Conservation (phyloP, 2,797 vertebrate genomes). For the Gallirallus australis region DNA sequence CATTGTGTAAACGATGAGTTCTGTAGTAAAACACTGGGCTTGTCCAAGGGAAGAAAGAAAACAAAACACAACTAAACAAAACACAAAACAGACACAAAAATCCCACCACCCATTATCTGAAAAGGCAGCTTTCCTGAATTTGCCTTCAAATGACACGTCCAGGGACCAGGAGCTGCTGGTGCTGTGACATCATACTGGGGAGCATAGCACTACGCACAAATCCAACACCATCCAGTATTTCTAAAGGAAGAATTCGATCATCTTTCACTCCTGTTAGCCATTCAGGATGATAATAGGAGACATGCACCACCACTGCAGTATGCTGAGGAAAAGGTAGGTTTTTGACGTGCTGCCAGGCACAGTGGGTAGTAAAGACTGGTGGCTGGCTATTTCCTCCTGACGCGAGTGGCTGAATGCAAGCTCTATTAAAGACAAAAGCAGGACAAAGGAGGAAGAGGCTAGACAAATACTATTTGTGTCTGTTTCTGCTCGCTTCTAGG, state of each 20-base stretch:
- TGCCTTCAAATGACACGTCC: background rate
- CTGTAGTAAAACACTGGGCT: background rate
- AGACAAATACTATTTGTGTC: conserved; percentile 28
- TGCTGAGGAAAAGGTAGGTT: conserved; percentile 22
- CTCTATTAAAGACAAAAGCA: conserved; percentile 25
- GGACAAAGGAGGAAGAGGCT: conserved; percentile 25
- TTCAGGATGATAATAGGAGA: conserved; percentile 27
- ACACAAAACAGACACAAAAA: background rate
- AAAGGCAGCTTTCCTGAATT: background rate
- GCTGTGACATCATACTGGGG: rapidly evolving
- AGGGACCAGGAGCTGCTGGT: background rate
- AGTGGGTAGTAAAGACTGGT: conserved; percentile 17
- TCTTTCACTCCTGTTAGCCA: conserved; percentile 20
- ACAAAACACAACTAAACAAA: background rate
- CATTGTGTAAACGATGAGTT: background rate
- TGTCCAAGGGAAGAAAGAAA: background rate
- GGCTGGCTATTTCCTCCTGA: background rate
- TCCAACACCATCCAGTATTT: background rate
- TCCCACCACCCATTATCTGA: background rate
- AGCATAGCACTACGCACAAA: rapidly evolving
- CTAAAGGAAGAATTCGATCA: background rate
- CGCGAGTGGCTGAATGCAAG: background rate
- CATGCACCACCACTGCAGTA: background rate
- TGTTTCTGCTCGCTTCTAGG: conserved; percentile 33
- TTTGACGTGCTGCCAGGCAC: conserved; percentile 24